Evolutionary conservation across 2,113 vertebrate species (phyloP).

Genomic region (Periophthalmus modestus): DNA sequence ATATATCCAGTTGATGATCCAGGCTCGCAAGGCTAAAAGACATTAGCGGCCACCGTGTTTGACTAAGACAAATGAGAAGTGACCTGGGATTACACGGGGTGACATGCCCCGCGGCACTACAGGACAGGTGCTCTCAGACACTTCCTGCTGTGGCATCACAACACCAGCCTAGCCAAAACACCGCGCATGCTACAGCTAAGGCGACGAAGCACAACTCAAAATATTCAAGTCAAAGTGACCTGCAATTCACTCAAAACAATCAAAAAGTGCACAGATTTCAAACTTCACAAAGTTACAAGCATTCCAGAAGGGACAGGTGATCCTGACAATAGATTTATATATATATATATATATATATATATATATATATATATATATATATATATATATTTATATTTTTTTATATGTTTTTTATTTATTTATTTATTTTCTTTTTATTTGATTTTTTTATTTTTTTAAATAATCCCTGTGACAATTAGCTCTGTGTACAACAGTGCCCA

Average conservation of each 20-base stretch:
- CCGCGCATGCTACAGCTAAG: background rate
- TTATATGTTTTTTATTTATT: too few relatives aligned
- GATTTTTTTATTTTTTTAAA: too few relatives aligned
- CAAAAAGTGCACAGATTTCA: background rate
- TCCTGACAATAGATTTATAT: too few relatives aligned
- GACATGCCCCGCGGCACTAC: slow-evolving; percentile 60
- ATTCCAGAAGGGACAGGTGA: too few relatives aligned
- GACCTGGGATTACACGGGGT: slow-evolving; percentile 61
- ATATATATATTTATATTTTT: too few relatives aligned
- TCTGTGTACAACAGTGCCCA: too few relatives aligned
- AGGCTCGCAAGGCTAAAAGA: slow-evolving; percentile 35
- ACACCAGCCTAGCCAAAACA: slow-evolving; percentile 9
- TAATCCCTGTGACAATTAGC: too few relatives aligned
- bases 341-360: too few relatives aligned
- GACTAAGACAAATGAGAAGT: slow-evolving; percentile 72
- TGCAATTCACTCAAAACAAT: background rate
- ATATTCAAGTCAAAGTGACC: background rate
- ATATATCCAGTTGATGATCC: background rate
- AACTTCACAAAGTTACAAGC: too few relatives aligned
- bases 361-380: too few relatives aligned
- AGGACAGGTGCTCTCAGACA: slow-evolving; percentile 52
- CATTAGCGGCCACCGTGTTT: slow-evolving; percentile 55
- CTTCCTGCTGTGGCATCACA: slow-evolving; percentile 43
- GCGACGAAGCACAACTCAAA: background rate
- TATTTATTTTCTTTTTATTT: too few relatives aligned